Evolutionary conservation across 2,797 vertebrate genomes (phyloP), one percentile per base, ranked within the genome.

Genomic region (Pseudocheirus occidentalis): DNA sequence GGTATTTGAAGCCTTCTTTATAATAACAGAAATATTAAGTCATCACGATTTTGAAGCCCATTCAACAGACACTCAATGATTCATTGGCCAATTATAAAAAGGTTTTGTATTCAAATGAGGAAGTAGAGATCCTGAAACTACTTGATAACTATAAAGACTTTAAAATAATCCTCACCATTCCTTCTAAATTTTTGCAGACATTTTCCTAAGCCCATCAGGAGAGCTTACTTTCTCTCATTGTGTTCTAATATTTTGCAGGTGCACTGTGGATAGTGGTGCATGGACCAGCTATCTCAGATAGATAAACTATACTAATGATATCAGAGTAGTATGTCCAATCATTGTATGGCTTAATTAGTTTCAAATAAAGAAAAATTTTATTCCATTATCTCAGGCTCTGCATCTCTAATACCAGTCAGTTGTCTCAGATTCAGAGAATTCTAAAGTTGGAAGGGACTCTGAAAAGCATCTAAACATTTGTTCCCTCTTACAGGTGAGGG

Each of bases 51-150:
- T 89, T 95, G 93, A 92, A 95, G 91, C 46, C 59, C 1, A 91
- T 24, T 94, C 95, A 93, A 90, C 50, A 93, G 87, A 96, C 62
- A 93, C 92, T 40, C 95, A 87, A 96, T 81, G 73, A 92, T 55
- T 93, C 59, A 57, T 18, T 95, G 92, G 40, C 55, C 90, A 90
- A 93, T 87, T 24, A 56, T 31, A 92, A 54, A 90, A 95, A 95
- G 58, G 2, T 91, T 94, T 95, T 93, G 93, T 91, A 95, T 95
- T 96, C 10, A 95, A 93, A 94, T 91, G 29, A 87, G 90, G 57
- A 56, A 89, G 59, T 66, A 91, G 58, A 91, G 2, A 94, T 28
- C 21, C 18, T 95, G 31, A 96, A 95, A 94, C 55, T 94, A 29
- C 59, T 92, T 46, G 91, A 28, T 95, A 53, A 81, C 14, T 27